Evolutionary conservation across 2,888 invertebrate genomes (phyloP).

Genomic region (Azorinus chamasolen): DNA sequence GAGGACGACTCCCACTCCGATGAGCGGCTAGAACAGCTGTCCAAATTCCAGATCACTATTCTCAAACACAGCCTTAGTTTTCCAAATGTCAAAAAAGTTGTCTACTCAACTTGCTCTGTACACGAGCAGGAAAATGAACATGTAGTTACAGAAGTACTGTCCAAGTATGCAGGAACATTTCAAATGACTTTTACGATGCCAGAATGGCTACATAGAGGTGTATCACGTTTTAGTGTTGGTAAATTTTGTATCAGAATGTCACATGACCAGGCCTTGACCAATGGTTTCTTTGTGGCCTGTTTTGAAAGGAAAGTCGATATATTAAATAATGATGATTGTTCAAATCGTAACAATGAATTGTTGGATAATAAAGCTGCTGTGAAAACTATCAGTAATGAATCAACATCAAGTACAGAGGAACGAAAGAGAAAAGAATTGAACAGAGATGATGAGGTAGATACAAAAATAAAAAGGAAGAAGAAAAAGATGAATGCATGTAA

Average conservation of each 20-base stretch:
- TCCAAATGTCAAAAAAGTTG: constrained; percentile 93
- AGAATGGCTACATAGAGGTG: constrained; percentile 78
- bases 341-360: too few species aligned
- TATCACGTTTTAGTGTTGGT: constrained; percentile 78
- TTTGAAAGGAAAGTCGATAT: constrained; percentile 87
- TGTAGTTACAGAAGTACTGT: constrained; percentile 92
- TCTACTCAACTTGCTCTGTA: constrained; percentile 98
- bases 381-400: too few species aligned
- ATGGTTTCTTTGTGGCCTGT: constrained; percentile 98
- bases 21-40: constrained; percentile 76
- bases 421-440: too few species aligned
- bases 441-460: too few species aligned
- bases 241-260: constrained; percentile 92
- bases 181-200: constrained; percentile 84
- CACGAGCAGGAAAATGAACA: constrained; percentile 94
- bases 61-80: constrained; percentile 95
- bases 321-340: too few species aligned
- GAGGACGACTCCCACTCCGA: constrained; percentile 82
- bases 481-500: too few species aligned
- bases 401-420: too few species aligned
- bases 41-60: constrained; percentile 87
- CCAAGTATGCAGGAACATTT: constrained; percentile 85
- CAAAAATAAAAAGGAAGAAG: too few species aligned
- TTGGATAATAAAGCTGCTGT: too few species aligned
- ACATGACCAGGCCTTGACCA: constrained; percentile 93